Conservation (phyloP, 2,113 vertebrate genomes). For the Boleophthalmus pectinirostris region DNA sequence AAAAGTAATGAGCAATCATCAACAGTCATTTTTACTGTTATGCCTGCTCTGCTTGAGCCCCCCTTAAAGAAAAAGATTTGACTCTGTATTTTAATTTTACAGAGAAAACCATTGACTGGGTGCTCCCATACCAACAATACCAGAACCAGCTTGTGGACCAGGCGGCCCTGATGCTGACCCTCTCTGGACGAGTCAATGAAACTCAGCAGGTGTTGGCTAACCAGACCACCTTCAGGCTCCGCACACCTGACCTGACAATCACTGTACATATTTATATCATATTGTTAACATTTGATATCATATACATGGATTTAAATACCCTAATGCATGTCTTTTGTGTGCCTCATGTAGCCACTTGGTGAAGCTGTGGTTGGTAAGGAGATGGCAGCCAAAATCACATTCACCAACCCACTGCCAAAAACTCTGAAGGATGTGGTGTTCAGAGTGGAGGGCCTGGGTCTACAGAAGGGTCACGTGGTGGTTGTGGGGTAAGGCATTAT, state of each 20-base stretch:
- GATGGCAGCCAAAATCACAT: slow-evolving; percentile 84
- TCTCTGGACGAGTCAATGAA: slow-evolving; percentile 83
- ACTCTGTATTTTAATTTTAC: background rate
- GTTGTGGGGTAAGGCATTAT: slow-evolving; percentile 80
- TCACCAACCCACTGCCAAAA: slow-evolving; percentile 85
- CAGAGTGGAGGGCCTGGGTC: slow-evolving; percentile 86
- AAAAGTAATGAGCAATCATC: background rate
- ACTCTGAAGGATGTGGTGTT: slow-evolving; percentile 79
- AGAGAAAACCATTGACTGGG: slow-evolving; percentile 82
- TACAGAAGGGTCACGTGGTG: slow-evolving; percentile 83
- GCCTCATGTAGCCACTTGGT: slow-evolving; percentile 76
- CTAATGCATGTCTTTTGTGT: background rate
- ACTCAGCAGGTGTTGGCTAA: slow-evolving; percentile 84
- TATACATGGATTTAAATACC: background rate
- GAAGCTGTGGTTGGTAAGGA: slow-evolving; percentile 84
- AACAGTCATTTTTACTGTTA: background rate
- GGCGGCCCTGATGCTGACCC: slow-evolving; percentile 84
- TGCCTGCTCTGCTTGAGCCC: background rate
- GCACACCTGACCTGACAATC: slow-evolving; percentile 81
- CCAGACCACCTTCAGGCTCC: slow-evolving; percentile 85
- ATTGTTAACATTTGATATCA: background rate
- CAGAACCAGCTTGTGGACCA: slow-evolving; percentile 84
- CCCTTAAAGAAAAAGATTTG: background rate
- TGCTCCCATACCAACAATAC: slow-evolving; percentile 82
- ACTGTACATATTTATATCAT: slow-evolving; percentile 40